Conservation (phyloP, 2,888 invertebrate genomes). For the Agrotis clavis region DNA sequence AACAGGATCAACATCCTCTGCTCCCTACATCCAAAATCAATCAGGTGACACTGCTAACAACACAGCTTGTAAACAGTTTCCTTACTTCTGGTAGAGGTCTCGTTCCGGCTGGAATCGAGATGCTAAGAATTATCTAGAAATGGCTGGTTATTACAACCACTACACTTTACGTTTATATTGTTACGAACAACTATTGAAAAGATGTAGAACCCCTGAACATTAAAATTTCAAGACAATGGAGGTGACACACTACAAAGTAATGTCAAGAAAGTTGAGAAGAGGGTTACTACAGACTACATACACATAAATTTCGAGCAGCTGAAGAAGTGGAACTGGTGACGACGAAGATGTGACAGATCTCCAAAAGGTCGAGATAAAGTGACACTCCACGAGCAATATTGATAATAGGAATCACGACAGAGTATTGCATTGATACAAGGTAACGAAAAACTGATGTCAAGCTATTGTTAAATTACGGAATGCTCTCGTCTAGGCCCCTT, state of each 20-base stretch:
- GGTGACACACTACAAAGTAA: neutral
- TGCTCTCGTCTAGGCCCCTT: too few species aligned
- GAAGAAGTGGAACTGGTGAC: neutral
- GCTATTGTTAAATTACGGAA: neutral
- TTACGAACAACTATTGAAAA: neutral
- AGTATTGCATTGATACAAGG: neutral
- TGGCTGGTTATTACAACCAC: conserved; percentile 8
- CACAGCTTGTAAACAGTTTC: neutral
- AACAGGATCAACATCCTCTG: neutral
- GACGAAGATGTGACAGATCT: neutral
- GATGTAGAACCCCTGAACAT: neutral
- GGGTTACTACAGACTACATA: neutral
- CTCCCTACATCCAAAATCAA: neutral
- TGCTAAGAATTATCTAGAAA: neutral
- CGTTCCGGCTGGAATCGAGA: neutral
- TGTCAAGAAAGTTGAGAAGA: conserved; percentile 5
- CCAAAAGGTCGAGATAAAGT: neutral
- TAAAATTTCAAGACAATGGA: conserved; percentile 1
- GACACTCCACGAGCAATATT: neutral
- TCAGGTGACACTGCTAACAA: conserved; percentile 1
- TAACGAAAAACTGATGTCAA: neutral
- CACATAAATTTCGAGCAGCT: neutral
- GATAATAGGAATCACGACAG: neutral
- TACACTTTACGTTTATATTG: neutral
- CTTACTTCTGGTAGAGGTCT: conserved; percentile 21